Percentiles rank a stretch among this genome's conserved stretches.
Conservation (phyloP, 2,888 invertebrate species). For the Seira sanloemensis region DNA sequence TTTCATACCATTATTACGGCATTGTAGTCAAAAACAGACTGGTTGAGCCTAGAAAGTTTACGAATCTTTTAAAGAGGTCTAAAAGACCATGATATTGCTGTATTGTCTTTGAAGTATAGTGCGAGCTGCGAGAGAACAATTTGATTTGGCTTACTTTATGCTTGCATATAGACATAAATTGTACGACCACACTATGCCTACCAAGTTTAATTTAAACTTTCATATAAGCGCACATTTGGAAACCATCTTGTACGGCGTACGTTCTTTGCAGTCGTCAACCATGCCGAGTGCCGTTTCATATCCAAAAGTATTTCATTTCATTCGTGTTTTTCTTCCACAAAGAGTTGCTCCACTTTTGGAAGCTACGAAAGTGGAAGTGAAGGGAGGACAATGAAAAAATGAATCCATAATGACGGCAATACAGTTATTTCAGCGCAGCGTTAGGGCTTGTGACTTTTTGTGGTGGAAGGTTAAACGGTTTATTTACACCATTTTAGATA, state of each 20-base stretch:
- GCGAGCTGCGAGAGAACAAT: too few species aligned
- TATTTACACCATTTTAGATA: constrained; percentile 42
- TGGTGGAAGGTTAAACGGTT: constrained; percentile 52
- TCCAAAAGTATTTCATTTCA: not conserved
- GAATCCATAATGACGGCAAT: constrained; percentile 36
- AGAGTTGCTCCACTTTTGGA: not conserved
- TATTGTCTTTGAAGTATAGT: too few species aligned
- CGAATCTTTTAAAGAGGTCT: not conserved
- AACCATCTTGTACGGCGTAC: too few species aligned
- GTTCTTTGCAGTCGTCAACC: too few species aligned
- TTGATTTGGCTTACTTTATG: too few species aligned
- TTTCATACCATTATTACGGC: not conserved
- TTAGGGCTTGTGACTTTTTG: constrained; percentile 18
- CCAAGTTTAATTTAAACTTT: too few species aligned
- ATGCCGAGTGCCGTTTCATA: too few species aligned
- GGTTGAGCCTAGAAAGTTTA: not conserved
- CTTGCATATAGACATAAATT: too few species aligned
- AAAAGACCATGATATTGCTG: too few species aligned
- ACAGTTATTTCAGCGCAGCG: not conserved
- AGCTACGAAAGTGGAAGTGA: too few species aligned
- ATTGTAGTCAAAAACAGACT: constrained; percentile 29
- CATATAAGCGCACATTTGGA: too few species aligned
- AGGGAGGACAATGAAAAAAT: constrained; percentile 19
- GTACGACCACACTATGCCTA: too few species aligned
- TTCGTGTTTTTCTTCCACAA: not conserved